Conservation (phyloP, 2,797 vertebrate genomes). For the Lerista edwardsae region DNA sequence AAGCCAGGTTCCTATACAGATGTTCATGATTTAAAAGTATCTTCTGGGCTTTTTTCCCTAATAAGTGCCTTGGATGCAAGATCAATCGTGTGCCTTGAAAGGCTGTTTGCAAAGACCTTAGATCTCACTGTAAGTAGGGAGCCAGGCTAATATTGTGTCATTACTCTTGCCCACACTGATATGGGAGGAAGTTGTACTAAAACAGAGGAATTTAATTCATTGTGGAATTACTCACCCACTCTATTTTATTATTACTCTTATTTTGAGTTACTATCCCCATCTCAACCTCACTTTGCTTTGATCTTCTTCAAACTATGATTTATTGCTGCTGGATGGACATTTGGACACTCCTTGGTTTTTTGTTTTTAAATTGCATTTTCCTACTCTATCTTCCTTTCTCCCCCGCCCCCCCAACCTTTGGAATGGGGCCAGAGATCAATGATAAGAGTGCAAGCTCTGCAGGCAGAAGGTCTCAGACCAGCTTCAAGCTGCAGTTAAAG, state of each 20-base stretch:
- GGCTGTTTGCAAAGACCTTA: conserved; percentile 59
- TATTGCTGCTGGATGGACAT: conserved; percentile 55
- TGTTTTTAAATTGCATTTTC: conserved; percentile 43
- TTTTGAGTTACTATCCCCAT: conserved; percentile 55
- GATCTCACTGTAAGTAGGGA: conserved; percentile 64
- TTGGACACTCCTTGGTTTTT: conserved; percentile 27
- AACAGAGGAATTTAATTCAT: conserved; percentile 54
- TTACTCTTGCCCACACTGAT: conserved; percentile 30
- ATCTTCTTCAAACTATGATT: conserved; percentile 59
- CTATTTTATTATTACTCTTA: conserved; percentile 32
- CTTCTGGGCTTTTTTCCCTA: conserved; percentile 48
- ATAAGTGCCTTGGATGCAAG: conserved; percentile 68
- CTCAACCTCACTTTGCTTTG: conserved; percentile 57
- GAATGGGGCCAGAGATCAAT: too few relatives aligned
- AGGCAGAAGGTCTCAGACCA: too few relatives aligned
- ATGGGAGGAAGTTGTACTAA: conserved; percentile 38
- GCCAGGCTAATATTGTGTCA: conserved; percentile 19
- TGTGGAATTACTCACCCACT: conserved; percentile 65
- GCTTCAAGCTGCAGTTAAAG: too few relatives aligned
- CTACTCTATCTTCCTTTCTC: neutral
- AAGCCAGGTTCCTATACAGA: conserved; percentile 42
- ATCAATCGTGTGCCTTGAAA: conserved; percentile 62
- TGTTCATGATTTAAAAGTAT: conserved; percentile 49
- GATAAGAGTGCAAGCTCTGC: too few relatives aligned
- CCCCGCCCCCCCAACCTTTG: too few relatives aligned